Conservation (phyloP, 2,888 invertebrate species). For the Pandemis heparana region DNA sequence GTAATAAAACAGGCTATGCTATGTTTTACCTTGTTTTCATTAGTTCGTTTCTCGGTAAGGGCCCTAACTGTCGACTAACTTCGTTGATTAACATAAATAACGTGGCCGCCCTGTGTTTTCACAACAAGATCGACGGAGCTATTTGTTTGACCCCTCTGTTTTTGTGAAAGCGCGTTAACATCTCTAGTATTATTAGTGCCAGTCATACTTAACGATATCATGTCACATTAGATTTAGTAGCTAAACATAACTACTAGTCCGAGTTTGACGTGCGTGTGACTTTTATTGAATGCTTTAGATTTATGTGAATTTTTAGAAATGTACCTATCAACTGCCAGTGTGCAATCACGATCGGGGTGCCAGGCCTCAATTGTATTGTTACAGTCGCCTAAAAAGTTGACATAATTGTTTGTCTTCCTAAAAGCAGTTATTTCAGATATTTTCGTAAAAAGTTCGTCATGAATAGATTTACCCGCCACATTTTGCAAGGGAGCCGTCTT, state of each 20-base stretch:
- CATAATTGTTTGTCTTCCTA: not conserved
- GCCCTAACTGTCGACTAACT: not conserved
- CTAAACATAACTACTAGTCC: not conserved
- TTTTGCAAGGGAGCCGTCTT: slow-evolving; percentile 20
- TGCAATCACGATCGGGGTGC: not conserved
- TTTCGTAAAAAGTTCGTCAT: not conserved
- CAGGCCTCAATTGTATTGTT: not conserved
- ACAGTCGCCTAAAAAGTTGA: not conserved
- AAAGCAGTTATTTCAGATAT: not conserved
- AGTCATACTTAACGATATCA: not conserved
- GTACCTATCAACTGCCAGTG: slow-evolving; percentile 4
- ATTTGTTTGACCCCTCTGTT: slow-evolving; percentile 10
- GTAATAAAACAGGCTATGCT: not conserved
- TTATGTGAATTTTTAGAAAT: slow-evolving; percentile 1
- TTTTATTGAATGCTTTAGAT: not conserved
- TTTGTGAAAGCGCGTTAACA: not conserved
- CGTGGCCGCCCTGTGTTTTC: slow-evolving; percentile 6
- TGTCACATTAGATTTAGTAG: not conserved
- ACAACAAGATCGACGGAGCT: slow-evolving; percentile 4
- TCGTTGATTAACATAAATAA: slow-evolving; percentile 25
- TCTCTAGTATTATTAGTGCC: not conserved
- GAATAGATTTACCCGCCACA: slow-evolving; percentile 6
- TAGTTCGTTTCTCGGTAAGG: slow-evolving; percentile 17
- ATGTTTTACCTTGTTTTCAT: slow-evolving; percentile 18
- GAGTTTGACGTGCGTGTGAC: not conserved